These are phyloP conservation scores for Tamias sibiricus DNA, from an alignment of 2,113 vertebrate genomes.

Conservation along the genomic window DNA sequence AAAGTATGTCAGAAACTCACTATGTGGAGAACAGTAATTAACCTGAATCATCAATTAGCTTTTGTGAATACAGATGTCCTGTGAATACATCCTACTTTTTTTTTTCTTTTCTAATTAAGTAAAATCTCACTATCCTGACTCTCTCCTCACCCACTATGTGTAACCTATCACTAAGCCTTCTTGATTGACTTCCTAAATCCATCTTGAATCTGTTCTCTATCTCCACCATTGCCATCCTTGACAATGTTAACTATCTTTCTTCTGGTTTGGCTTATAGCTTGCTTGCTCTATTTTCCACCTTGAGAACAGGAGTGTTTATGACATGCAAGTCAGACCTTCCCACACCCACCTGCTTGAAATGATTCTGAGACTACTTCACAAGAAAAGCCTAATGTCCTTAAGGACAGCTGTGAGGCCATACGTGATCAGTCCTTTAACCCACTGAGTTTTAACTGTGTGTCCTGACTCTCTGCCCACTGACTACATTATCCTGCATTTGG, in stretches of 20 bases:
- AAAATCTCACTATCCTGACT: conserved; percentile 24
- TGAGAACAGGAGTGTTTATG: neutral
- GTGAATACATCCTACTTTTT: conserved; percentile 35
- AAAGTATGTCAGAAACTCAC: conserved; percentile 74
- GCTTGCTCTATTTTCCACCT: neutral
- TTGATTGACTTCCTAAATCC: neutral
- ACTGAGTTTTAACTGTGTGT: too few relatives aligned
- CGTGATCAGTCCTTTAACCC: fast-evolving
- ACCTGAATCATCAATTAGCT: conserved; percentile 75
- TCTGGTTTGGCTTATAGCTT: neutral
- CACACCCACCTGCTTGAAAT: neutral
- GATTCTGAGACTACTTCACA: neutral
- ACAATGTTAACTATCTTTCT: neutral
- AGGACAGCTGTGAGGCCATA: neutral
- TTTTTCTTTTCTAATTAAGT: conserved; percentile 52
- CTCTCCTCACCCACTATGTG: neutral
- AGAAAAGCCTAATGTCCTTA: neutral
- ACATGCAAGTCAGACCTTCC: neutral
- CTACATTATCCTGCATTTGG: neutral
- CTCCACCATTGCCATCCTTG: neutral
- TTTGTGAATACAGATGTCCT: conserved; percentile 76
- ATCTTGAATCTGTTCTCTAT: neutral
- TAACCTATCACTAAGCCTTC: neutral
- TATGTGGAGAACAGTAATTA: conserved; percentile 76
- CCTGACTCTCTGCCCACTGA: neutral